phyloP scores from a whole-genome alignment of 2,797 vertebrate species.

The Gambelia wislizenii region DNA sequence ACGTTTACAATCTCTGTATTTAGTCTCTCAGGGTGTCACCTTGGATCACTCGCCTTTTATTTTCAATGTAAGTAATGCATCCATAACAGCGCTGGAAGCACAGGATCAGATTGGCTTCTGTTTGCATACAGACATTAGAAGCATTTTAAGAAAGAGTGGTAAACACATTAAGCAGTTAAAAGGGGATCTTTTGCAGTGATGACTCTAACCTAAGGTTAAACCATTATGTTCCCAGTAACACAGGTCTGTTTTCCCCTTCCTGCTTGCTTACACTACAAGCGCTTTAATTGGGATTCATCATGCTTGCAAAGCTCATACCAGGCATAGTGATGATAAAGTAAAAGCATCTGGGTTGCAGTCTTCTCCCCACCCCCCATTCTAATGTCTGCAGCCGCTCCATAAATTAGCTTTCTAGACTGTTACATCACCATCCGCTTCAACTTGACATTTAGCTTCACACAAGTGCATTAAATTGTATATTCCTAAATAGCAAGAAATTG shows the following conservation, averaged over 20 bases:
- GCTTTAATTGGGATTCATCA: conserved; percentile 79
- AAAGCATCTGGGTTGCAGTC: conserved; percentile 66
- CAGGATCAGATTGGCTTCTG: conserved; percentile 54
- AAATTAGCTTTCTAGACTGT: conserved; percentile 77
- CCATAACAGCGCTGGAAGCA: conserved; percentile 40
- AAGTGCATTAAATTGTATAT: conserved; percentile 68
- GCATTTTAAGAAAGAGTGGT: conserved; percentile 38
- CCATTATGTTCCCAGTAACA: conserved; percentile 48
- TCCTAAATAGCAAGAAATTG: conserved; percentile 61
- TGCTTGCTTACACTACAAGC: conserved; percentile 67
- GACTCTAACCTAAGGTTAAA: conserved; percentile 60
- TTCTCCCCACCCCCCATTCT: conserved; percentile 43
- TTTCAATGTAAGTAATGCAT: conserved; percentile 42
- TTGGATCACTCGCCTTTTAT: conserved; percentile 48
- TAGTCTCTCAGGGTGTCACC: conserved; percentile 35
- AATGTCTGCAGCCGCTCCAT: conserved; percentile 68
- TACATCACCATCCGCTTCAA: conserved; percentile 72
- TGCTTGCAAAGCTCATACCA: conserved; percentile 72
- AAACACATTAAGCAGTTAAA: conserved; percentile 50
- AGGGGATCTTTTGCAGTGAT: conserved; percentile 41
- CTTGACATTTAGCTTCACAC: conserved; percentile 70
- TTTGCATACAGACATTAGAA: conserved; percentile 37
- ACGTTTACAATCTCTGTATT: not conserved
- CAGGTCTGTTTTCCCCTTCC: conserved; percentile 63
- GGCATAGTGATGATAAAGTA: conserved; percentile 71